These are phyloP conservation scores for Sebastes aleutianus DNA, from an alignment of 2,797 vertebrate genomes.

Conservation along the genomic window DNA sequence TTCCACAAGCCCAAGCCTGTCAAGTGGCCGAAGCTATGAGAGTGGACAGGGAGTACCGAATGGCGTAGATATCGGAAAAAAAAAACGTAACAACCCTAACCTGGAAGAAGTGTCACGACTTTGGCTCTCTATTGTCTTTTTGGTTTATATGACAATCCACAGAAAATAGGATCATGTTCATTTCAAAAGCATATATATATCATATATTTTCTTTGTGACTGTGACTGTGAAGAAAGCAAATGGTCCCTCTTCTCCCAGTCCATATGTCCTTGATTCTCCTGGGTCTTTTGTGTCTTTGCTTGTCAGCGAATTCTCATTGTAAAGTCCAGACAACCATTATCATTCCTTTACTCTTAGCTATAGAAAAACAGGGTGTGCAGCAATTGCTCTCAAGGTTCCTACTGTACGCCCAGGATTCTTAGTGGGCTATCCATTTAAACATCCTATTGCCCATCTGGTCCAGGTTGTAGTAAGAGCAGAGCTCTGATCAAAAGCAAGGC, in stretches of 20 bases:
- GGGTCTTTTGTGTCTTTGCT: neutral
- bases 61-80: neutral
- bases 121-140: neutral
- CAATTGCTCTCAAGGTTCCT: slow-evolving; percentile 1
- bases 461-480: neutral
- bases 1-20: neutral
- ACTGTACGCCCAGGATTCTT: slow-evolving; percentile 3
- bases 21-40: neutral
- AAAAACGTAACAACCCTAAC: neutral
- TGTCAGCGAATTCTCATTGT: neutral
- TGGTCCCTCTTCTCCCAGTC: neutral
- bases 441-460: neutral
- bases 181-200: neutral
- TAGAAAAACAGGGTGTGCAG: neutral
- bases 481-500: neutral
- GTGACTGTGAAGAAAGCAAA: neutral
- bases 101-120: neutral
- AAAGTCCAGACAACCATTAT: neutral
- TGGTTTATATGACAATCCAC: neutral
- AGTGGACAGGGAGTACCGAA: neutral
- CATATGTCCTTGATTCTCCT: neutral
- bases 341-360: neutral
- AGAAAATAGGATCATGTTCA: neutral
- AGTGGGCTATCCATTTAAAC: slow-evolving; percentile 22
- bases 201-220: neutral